A percentile compares a stretch with the other conserved stretches of the same genome.
phyloP scores from a whole-genome alignment of 2,888 invertebrate genomes.

The Ophion ellenae region DNA sequence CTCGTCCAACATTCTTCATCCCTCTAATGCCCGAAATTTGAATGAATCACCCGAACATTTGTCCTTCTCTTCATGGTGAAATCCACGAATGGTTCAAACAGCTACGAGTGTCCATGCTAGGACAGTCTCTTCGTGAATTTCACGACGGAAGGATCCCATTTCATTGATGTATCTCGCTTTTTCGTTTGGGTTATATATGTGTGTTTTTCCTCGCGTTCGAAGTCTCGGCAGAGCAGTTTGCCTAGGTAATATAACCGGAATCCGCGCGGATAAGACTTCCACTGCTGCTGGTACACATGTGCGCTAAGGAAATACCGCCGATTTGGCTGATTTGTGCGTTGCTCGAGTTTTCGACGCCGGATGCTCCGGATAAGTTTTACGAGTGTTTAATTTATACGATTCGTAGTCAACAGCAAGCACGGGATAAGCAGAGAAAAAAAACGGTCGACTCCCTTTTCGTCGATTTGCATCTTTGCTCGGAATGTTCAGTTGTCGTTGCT shows the following conservation, averaged over 20 bases:
- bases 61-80: neutral
- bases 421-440: constrained; percentile 29
- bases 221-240: constrained; percentile 9
- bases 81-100: neutral
- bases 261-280: constrained; percentile 30
- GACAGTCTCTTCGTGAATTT: constrained; percentile 24
- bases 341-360: constrained; percentile 72
- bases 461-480: constrained; percentile 36
- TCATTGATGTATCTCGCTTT: constrained; percentile 28
- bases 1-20: neutral
- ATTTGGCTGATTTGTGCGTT: constrained; percentile 67
- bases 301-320: constrained; percentile 41
- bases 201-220: constrained; percentile 21
- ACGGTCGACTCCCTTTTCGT: neutral
- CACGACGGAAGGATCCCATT: constrained; percentile 34
- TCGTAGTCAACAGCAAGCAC: constrained; percentile 57
- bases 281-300: constrained; percentile 17
- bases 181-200: neutral
- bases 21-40: neutral
- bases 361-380: constrained; percentile 63
- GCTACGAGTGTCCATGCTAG: neutral
- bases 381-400: constrained; percentile 68
- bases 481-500: constrained; percentile 30
- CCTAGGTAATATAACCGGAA: constrained; percentile 45
- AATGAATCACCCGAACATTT: neutral